phyloP scores from a whole-genome alignment of 2,797 vertebrate species.

The Takifugu rubripes region DNA sequence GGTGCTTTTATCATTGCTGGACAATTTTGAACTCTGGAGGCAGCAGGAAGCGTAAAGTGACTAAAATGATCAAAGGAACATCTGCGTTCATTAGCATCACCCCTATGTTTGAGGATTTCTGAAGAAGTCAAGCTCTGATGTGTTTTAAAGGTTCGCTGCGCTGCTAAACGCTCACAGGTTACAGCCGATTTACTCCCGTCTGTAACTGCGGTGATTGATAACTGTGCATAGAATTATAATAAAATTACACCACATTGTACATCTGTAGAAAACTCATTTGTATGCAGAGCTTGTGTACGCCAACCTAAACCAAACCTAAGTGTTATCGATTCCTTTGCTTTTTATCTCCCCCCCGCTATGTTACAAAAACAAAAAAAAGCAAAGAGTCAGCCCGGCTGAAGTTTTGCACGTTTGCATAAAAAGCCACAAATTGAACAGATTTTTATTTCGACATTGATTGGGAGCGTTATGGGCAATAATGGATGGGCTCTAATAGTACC shows the following conservation, averaged over 20 bases:
- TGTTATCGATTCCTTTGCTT: conserved; percentile 72
- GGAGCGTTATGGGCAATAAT: conserved; percentile 73
- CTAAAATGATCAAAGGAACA: no score
- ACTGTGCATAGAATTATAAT: conserved; percentile 64
- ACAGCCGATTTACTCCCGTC: conserved; percentile 37
- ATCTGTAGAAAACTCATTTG: conserved; percentile 61
- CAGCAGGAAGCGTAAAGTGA: no score
- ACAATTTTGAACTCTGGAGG: no score
- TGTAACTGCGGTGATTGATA: conserved; percentile 45
- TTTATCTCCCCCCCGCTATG: conserved; percentile 69
- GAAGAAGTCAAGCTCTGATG: no score
- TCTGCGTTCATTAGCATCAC: no score
- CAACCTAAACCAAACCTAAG: conserved; percentile 69
- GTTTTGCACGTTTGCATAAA: conserved; percentile 72
- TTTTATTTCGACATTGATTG: conserved; percentile 80
- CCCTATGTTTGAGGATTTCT: no score
- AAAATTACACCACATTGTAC: conserved; percentile 61
- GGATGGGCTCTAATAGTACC: conserved; percentile 78
- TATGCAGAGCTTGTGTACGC: conserved; percentile 65
- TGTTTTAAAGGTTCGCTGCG: neutral
- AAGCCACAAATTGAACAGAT: conserved; percentile 71
- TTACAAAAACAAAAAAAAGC: conserved; percentile 65
- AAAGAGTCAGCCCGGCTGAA: conserved; percentile 54
- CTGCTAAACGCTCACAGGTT: conserved; percentile 33
- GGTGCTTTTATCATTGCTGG: no score